Evolutionary conservation across 2,113 vertebrate genomes (phyloP).

Genomic region (Cephalopholis sonnerati): DNA sequence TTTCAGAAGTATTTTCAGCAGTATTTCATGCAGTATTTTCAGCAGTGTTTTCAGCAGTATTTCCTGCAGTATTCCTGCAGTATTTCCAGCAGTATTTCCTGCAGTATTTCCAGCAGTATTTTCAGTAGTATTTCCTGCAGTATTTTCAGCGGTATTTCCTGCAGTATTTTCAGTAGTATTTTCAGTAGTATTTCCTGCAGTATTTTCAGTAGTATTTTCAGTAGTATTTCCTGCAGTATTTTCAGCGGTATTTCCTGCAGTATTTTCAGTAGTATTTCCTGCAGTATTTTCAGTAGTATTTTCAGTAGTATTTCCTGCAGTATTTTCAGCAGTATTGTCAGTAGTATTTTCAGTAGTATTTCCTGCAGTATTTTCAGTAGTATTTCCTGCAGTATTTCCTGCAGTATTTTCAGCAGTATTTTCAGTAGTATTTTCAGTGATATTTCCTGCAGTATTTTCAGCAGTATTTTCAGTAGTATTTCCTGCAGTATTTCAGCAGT

Average conservation of each 20-base stretch:
- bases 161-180: not conserved
- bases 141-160: not conserved
- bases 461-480: too few relatives aligned
- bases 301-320: too few relatives aligned
- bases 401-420: too few relatives aligned
- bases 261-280: not conserved
- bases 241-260: not conserved
- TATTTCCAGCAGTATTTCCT: not conserved
- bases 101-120: not conserved
- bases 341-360: not conserved
- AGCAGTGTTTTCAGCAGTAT: not conserved
- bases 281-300: too few relatives aligned
- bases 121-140: not conserved
- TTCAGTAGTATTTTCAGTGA: too few relatives aligned
- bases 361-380: too few relatives aligned
- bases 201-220: not conserved
- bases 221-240: not conserved
- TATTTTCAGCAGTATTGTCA: not conserved
- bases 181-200: not conserved
- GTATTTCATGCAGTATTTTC: not conserved
- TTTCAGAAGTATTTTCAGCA: too few relatives aligned
- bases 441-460: too few relatives aligned
- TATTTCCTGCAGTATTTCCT: too few relatives aligned
- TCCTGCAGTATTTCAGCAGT: too few relatives aligned
- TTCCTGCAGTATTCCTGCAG: too few relatives aligned